A percentile compares a stretch with the other conserved stretches of the same genome.
phyloP scores from a whole-genome alignment of 2,113 vertebrate genomes.

The Anhinga rufa region DNA sequence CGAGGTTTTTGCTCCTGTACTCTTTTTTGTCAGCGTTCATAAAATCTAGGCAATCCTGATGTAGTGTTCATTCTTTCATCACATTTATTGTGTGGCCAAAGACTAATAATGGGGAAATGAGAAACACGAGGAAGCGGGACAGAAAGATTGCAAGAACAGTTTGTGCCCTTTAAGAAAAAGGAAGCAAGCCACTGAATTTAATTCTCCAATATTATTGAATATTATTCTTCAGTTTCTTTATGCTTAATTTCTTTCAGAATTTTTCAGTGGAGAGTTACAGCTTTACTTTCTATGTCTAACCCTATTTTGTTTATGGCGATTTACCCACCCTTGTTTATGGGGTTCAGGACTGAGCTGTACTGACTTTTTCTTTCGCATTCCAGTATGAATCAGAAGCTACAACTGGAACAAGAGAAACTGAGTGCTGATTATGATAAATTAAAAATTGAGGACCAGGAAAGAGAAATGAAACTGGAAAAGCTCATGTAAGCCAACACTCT shows the following conservation, averaged over 20 bases:
- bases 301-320: background rate
- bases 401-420: conserved; percentile 89
- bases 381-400: conserved; percentile 88
- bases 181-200: background rate
- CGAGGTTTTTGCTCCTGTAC: background rate
- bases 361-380: background rate
- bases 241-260: background rate
- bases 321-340: background rate
- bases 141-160: background rate
- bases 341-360: background rate
- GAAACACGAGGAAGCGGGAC: background rate
- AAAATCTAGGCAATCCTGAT: background rate
- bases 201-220: background rate
- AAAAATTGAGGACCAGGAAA: conserved; percentile 85
- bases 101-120: background rate
- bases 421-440: conserved; percentile 87
- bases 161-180: background rate
- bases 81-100: background rate
- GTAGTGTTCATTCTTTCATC: background rate
- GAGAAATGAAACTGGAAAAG: conserved; percentile 85
- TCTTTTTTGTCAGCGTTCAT: background rate
- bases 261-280: background rate
- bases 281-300: background rate
- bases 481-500: conserved; percentile 73
- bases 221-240: background rate